phyloP scores from a whole-genome alignment of 92 coral and sea anemone genomes.

The Umimayanthus kanabou region DNA sequence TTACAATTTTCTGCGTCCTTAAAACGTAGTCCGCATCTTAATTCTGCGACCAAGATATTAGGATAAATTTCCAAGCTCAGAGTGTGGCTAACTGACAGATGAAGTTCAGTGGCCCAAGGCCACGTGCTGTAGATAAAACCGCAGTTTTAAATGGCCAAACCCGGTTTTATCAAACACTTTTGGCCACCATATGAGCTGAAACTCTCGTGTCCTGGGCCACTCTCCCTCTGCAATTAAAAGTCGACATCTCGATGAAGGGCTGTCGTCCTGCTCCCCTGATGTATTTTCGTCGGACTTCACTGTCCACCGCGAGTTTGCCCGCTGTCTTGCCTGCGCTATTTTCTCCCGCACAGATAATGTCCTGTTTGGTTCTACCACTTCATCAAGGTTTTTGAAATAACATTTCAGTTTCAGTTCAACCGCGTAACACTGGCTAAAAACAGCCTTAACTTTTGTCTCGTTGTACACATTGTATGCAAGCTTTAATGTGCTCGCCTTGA shows the following conservation, averaged over 20 bases:
- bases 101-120: not conserved
- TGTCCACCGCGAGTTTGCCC: constrained; percentile 23
- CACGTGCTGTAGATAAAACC: constrained; percentile 32
- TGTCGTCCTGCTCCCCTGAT: not conserved
- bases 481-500: not conserved
- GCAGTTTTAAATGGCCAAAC: constrained; percentile 13
- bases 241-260: not conserved
- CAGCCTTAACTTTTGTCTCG: not conserved
- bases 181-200: constrained; percentile 36
- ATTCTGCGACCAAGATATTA: no score
- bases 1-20: no score
- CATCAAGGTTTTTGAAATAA: not conserved
- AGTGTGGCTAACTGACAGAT: no score
- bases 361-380: not conserved
- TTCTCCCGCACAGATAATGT: constrained; percentile 23
- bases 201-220: constrained; percentile 35
- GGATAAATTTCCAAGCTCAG: no score
- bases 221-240: constrained; percentile 26
- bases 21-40: no score
- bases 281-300: not conserved
- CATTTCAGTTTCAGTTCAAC: not conserved
- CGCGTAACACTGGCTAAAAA: not conserved
- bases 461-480: not conserved
- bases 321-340: constrained; percentile 5
- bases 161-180: not conserved